Base-by-base conservation (phyloP, 2,797 vertebrate species). In the Poliocrania exsul region DNA sequence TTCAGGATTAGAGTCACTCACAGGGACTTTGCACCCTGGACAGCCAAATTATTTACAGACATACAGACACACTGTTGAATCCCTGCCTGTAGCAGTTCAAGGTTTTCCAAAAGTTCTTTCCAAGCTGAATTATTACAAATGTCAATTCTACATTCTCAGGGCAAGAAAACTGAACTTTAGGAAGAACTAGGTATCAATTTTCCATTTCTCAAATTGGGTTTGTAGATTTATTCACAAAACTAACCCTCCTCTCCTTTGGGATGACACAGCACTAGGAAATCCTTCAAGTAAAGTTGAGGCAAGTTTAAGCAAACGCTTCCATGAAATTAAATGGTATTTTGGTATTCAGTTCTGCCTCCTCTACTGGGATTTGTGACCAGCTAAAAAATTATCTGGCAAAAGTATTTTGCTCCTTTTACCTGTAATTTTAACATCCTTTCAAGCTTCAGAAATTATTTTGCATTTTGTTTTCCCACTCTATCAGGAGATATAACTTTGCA, bases 391-490 rank as follows among this genome's bases (percentile, higher is more conserved):
- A 88, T 11, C 56, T 46, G 33, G 60, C 29, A 81, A 53, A 33
- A 64, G 54, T 21, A 12, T 71, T 81, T 86, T n/a, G 33, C 25
- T 47, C 15, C 20, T 35, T 67, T 92, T 86, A 65, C 17, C n/a
- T 35, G 23, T 61, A 72, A 72, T 81, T 86, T 72, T 75, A 79
- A 75, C 50, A 89, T 85, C 26, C 54, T 69, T 66, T 88, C 70
- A 51, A 44, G 16, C 38, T 73, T 93, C 77, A 86, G 51, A 77
- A 88, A 78, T 75, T 47, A 61, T n/a, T 94, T 96, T 80, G 38
- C 54, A 46, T 81, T 58, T 42, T 90, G n/a, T 93, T 93, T 94
- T 73, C 54, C 35, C 40, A 65, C 20, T 56, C 5, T 51, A 70
- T 49, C 53, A 33, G 35, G 47, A 90, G 47, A 79, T 28, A 56